Evolutionary conservation across 2,888 invertebrate species (phyloP).

Genomic region (Caenorhabditis sp.): DNA sequence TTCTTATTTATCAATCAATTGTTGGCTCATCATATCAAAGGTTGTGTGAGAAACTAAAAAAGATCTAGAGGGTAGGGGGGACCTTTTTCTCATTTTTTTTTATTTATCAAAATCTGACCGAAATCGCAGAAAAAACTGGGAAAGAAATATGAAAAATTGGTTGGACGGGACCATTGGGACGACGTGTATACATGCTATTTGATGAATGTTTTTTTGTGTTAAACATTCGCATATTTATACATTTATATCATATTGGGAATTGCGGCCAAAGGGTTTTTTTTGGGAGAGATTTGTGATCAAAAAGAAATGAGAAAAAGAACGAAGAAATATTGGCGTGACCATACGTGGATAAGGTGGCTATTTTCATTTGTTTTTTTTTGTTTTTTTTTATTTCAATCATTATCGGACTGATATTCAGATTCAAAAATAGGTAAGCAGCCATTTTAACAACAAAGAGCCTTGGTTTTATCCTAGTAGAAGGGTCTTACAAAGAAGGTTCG

Average conservation of each 20-base stretch:
- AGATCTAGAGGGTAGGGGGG: neutral
- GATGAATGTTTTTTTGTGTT: neutral
- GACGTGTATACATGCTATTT: neutral
- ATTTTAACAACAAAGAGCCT: no score
- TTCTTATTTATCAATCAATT: constrained; percentile 47
- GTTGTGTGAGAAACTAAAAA: constrained; percentile 1
- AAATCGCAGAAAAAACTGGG: neutral
- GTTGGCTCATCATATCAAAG: constrained; percentile 33
- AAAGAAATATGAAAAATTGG: neutral
- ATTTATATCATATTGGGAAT: constrained; percentile 1
- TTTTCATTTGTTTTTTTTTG: no score
- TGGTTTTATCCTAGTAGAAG: no score
- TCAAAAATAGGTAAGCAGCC: no score
- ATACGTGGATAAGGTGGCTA: no score
- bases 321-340: no score
- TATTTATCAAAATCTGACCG: neutral
- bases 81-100: no score
- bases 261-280: neutral
- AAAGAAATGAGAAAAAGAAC: no score
- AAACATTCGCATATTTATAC: neutral
- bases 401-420: no score
- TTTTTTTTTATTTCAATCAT: no score
- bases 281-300: no score
- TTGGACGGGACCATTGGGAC: constrained; percentile 1
- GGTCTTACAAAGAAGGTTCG: no score